A percentile compares a stretch with the other conserved stretches of the same genome.
phyloP scores from a whole-genome alignment of 2,113 vertebrate genomes.

The Boulengeromyrus knoepffleri region DNA sequence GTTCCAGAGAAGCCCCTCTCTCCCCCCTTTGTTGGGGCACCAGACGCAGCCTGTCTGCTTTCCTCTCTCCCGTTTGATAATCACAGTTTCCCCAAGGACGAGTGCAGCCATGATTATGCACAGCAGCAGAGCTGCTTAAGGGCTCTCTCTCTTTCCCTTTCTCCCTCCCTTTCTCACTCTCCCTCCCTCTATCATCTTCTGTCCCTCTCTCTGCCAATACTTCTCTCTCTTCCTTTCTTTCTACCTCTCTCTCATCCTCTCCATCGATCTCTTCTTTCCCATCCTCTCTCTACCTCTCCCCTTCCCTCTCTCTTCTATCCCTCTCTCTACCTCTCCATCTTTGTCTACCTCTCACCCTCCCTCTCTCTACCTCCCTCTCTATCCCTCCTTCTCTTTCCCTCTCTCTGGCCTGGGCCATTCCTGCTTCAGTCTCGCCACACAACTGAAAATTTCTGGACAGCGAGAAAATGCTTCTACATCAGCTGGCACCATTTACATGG shows the following conservation, averaged over 20 bases:
- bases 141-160: background rate
- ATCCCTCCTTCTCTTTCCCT: background rate
- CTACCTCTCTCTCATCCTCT: background rate
- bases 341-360: background rate
- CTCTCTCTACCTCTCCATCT: background rate
- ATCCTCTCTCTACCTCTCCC: background rate
- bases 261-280: background rate
- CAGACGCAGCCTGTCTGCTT: slow-evolving; percentile 9
- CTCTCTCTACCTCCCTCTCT: background rate
- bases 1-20: background rate
- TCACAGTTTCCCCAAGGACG: background rate
- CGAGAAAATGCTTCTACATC: background rate
- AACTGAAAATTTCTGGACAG: background rate
- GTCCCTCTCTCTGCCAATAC: background rate
- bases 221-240: background rate
- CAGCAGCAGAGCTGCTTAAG: background rate
- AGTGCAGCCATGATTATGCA: background rate
- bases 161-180: background rate
- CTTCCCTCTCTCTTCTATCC: background rate
- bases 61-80: slow-evolving; percentile 5
- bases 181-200: background rate
- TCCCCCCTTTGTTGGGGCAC: background rate
- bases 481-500: background rate
- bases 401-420: background rate
- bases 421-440: background rate